Conservation (phyloP, 2,113 vertebrate genomes). For the Azemiops feae region DNA sequence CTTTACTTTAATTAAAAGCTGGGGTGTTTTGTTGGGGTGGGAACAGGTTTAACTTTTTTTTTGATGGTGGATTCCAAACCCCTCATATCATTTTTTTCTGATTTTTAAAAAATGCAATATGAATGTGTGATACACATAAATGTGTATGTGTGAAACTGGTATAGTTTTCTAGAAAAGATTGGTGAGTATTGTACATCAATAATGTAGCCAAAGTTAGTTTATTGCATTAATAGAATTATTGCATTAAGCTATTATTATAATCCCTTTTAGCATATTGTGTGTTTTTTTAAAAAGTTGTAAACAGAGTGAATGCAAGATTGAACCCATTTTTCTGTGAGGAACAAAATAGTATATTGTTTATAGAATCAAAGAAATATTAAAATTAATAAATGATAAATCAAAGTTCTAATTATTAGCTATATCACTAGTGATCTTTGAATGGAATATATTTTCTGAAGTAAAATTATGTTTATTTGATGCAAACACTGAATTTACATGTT, state of each 20-base stretch:
- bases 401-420: background rate
- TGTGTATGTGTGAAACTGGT: background rate
- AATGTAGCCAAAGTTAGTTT: background rate
- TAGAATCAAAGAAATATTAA: background rate
- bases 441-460: background rate
- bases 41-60: background rate
- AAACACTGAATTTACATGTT: background rate
- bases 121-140: background rate
- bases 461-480: background rate
- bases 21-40: background rate
- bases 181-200: background rate
- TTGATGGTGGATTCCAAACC: background rate
- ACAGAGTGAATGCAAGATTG: background rate
- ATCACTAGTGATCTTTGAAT: background rate
- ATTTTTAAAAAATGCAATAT: background rate
- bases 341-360: background rate
- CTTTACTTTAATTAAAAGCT: background rate
- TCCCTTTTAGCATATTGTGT: background rate
- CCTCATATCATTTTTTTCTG: background rate
- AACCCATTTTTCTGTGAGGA: background rate
- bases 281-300: background rate
- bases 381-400: background rate
- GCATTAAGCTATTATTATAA: background rate
- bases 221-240: background rate
- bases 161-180: background rate